Conservation (phyloP, 2,888 invertebrate genomes). For the Carpatolechia fugitivella region DNA sequence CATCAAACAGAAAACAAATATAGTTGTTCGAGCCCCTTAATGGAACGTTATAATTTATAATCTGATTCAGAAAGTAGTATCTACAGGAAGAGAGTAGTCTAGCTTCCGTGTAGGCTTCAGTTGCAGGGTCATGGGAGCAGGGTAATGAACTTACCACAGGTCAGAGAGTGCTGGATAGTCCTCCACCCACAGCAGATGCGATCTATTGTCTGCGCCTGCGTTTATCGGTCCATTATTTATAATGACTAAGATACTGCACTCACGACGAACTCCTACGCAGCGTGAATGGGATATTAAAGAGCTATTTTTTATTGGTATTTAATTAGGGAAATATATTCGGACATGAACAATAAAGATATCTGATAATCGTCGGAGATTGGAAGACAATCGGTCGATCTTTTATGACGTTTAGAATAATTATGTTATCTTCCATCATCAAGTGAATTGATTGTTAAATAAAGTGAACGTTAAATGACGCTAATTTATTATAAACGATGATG, state of each 20-base stretch:
- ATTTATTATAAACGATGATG: too few species aligned
- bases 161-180: constrained; percentile 33
- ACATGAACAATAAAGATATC: constrained; percentile 7
- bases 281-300: constrained; percentile 24
- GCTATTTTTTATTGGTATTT: constrained; percentile 17
- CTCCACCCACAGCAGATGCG: constrained; percentile 49
- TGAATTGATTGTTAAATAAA: not conserved
- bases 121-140: constrained; percentile 1
- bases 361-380: not conserved
- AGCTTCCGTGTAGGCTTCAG: too few species aligned
- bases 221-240: constrained; percentile 71
- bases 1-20: too few species aligned
- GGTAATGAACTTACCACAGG: constrained; percentile 17
- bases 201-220: constrained; percentile 57
- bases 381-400: constrained; percentile 4
- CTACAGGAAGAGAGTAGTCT: too few species aligned
- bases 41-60: too few species aligned
- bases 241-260: constrained; percentile 61
- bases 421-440: not conserved
- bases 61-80: too few species aligned
- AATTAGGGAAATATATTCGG: constrained; percentile 13
- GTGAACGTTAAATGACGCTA: too few species aligned
- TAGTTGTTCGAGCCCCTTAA: too few species aligned
- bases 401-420: not conserved
- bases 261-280: constrained; percentile 56